Evolutionary conservation across 2,888 invertebrate genomes (phyloP).

Genomic region (Leptopilina drosophilae): DNA sequence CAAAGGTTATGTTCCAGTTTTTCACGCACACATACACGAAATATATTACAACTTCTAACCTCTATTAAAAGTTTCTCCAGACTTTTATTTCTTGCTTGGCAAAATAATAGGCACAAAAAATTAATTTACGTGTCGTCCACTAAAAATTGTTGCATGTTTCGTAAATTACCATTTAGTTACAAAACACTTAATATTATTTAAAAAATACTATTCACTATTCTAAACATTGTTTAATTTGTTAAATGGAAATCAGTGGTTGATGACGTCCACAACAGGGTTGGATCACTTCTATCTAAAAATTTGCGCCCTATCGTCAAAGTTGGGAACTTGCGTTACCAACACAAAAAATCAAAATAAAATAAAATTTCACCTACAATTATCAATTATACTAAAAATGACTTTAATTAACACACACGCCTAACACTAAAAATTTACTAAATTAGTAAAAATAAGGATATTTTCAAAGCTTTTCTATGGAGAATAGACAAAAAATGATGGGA

Average conservation of each 20-base stretch:
- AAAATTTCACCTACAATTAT: too few species aligned
- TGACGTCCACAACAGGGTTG: constrained; percentile 4
- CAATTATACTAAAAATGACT: too few species aligned
- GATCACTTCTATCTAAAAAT: too few species aligned
- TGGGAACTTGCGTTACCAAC: too few species aligned
- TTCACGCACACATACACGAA: not conserved
- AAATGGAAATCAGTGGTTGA: not conserved
- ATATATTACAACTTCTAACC: constrained; percentile 9
- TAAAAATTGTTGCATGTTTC: constrained; percentile 20
- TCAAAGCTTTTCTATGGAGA: too few species aligned
- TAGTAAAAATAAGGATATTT: too few species aligned
- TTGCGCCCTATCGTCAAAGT: too few species aligned
- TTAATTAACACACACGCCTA: too few species aligned
- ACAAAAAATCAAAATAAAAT: too few species aligned
- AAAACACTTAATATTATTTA: not conserved
- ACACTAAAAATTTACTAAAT: too few species aligned
- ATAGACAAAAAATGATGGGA: too few species aligned
- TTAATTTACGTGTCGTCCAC: constrained; percentile 14
- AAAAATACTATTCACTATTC: constrained; percentile 5
- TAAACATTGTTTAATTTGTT: not conserved
- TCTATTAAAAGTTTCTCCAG: not conserved
- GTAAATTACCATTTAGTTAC: not conserved
- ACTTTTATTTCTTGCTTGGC: not conserved
- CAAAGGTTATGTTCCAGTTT: constrained; percentile 12
- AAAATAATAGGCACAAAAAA: not conserved